Base-by-base conservation (phyloP, 2,113 vertebrate species). In the Mustela lutreola region DNA sequence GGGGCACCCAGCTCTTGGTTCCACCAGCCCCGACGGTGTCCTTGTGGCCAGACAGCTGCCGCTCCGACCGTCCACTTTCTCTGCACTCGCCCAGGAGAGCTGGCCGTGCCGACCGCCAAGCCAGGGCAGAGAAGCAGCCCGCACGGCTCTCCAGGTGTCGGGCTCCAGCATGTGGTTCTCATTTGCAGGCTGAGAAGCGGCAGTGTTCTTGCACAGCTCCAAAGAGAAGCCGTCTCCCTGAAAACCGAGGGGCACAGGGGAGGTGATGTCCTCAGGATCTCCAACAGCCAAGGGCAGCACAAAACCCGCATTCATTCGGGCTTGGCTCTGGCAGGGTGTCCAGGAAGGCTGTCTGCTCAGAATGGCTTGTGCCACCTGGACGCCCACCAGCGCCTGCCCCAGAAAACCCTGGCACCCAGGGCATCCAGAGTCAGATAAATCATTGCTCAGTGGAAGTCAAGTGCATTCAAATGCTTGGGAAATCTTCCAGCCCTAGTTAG, bases 101-200 rank as follows among this genome's bases (percentile, higher is more conserved):
- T 86, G 70, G 94, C 45, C 91, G 85, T 21, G 50, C 42, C 91
- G 70, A 96, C 39, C 91, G 88, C n/a, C 92, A 92, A 87, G 95
- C 71, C 76, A 58, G 18, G 67, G 50, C 31, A 85, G 85, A 97
- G 94, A 97, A 97, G 95, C 63, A 31, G 67, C 31, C 31, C 33
- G 6, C 45, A 36, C 78, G 89, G 71, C 84, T 96, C 93, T 97
- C 65, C 3, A 11, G 86, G 95, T 89, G 85, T 67, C 71, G 83
- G 89, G 84, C 83, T 90, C 94, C 87, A 87, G 97, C 98, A 82
- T 83, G 73, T 92, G 98, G 96, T 97, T 98, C 97, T 98, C 87
- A 89, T 98, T 94, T 94, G 76, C 89, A 96, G 83, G 67, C 91
- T 97, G 92, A 97, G 97, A 98, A 96, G 75, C 75, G 65, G 22